These are phyloP conservation scores for Hydra vulgaris DNA, from an alignment of 30 jellyfish, hydroid and myxozoan species.

Conservation along the genomic window DNA sequence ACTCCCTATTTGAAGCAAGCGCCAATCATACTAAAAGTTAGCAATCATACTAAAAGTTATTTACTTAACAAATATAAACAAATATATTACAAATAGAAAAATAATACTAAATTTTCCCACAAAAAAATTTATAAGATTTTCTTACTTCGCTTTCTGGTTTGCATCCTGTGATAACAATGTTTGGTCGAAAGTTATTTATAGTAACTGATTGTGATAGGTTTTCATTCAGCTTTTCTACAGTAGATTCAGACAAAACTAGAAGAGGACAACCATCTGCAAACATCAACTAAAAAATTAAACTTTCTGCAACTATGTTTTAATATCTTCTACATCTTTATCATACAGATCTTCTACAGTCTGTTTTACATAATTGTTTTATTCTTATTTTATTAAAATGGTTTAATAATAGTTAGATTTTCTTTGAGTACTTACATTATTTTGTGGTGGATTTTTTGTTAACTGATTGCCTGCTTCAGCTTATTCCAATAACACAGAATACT, in stretches of 20 bases:
- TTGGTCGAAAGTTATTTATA: conserved; percentile 25
- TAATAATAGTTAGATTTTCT: too few species aligned
- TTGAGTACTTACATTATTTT: too few species aligned
- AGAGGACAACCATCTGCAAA: conserved; percentile 42
- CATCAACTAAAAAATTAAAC: conserved; percentile 7
- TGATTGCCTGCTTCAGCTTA: too few species aligned
- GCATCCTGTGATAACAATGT: conserved; percentile 19
- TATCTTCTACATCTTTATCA: too few species aligned
- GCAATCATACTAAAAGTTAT: background rate
- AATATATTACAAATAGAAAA: too few species aligned
- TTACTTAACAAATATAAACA: background rate
- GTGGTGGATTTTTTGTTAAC: too few species aligned
- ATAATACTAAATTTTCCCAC: background rate
- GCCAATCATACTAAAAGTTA: conserved; percentile 28
- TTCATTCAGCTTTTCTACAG: conserved; percentile 14
- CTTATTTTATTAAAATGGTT: too few species aligned
- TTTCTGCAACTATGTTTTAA: too few species aligned
- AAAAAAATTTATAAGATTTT: too few species aligned
- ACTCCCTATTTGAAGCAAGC: conserved; percentile 15
- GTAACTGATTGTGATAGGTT: background rate
- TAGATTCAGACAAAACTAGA: conserved; percentile 18
- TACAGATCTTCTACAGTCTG: too few species aligned
- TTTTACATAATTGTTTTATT: too few species aligned
- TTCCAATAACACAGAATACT: too few species aligned
- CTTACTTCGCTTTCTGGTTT: conserved; percentile 27